Evolutionary conservation across 2,888 invertebrate species (phyloP).

Genomic region (Melanchra persicariae): DNA sequence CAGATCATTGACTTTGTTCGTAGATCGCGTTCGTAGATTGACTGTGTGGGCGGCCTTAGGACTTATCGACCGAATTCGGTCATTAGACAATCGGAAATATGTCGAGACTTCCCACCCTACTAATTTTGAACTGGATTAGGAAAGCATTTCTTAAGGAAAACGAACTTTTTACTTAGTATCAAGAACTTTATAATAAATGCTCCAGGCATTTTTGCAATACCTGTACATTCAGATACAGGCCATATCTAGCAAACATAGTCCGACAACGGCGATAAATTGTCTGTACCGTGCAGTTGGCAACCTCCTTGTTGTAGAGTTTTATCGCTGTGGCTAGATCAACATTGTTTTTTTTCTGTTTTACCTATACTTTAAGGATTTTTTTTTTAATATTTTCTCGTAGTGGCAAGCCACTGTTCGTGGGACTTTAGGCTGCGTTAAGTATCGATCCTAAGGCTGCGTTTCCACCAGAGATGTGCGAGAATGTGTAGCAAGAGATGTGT

Average conservation of each 20-base stretch:
- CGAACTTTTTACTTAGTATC: too few relatives aligned
- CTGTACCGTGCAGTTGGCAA: constrained; percentile 19
- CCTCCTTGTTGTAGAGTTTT: constrained; percentile 1
- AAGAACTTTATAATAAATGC: neutral
- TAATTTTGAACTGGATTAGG: neutral
- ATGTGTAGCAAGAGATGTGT: too few relatives aligned
- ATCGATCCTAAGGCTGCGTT: too few relatives aligned
- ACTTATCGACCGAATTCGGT: too few relatives aligned
- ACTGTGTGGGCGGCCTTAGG: too few relatives aligned
- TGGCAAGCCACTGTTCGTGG: too few relatives aligned
- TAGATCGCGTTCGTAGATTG: too few relatives aligned
- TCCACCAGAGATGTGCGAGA: too few relatives aligned
- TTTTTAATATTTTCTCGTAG: neutral
- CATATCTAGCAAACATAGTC: constrained; percentile 1
- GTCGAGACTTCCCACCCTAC: too few relatives aligned
- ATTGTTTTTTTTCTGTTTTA: neutral
- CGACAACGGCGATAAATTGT: constrained; percentile 16
- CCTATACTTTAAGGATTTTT: neutral
- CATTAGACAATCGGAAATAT: too few relatives aligned
- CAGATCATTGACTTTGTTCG: too few relatives aligned
- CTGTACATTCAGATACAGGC: neutral
- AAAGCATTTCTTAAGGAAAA: neutral
- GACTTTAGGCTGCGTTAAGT: too few relatives aligned
- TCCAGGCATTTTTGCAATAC: neutral
- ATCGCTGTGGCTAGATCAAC: neutral